phyloP scores from a whole-genome alignment of 2,888 invertebrate genomes.

The Conistra vaccinii region DNA sequence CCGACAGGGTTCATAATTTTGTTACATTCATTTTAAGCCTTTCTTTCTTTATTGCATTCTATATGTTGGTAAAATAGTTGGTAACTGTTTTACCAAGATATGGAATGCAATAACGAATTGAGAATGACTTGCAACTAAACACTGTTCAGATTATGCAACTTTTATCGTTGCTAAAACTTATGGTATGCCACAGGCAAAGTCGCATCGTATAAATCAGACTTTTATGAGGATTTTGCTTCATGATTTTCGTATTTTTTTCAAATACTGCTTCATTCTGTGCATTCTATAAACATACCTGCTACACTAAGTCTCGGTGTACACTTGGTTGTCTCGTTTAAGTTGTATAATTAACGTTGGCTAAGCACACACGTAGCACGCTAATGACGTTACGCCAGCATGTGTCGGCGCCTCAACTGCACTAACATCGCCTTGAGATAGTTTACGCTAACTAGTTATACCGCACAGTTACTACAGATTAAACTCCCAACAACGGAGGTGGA shows the following conservation, averaged over 20 bases:
- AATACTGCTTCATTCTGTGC: background rate
- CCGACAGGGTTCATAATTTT: too few species aligned
- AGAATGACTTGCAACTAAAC: background rate
- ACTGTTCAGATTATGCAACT: background rate
- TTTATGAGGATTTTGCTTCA: background rate
- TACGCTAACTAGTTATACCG: constrained; percentile 42
- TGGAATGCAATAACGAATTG: too few species aligned
- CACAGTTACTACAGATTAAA: constrained; percentile 40
- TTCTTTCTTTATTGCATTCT: too few species aligned
- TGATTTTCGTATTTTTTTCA: background rate
- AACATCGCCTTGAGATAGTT: constrained; percentile 51
- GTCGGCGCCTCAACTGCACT: constrained; percentile 36
- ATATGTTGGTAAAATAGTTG: too few species aligned
- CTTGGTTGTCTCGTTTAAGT: background rate
- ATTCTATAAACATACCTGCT: background rate
- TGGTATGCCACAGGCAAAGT: background rate
- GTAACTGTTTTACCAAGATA: too few species aligned
- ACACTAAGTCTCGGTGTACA: background rate
- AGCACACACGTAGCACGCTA: constrained; percentile 34
- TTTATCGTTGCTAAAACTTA: too few species aligned
- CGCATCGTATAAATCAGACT: background rate
- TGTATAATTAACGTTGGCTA: constrained; percentile 7
- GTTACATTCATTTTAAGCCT: too few species aligned
- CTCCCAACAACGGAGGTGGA: constrained; percentile 21
- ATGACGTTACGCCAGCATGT: constrained; percentile 39